Evolutionary conservation across 2,113 vertebrate genomes (phyloP).

Genomic region (Psilopsiagon aymara): DNA sequence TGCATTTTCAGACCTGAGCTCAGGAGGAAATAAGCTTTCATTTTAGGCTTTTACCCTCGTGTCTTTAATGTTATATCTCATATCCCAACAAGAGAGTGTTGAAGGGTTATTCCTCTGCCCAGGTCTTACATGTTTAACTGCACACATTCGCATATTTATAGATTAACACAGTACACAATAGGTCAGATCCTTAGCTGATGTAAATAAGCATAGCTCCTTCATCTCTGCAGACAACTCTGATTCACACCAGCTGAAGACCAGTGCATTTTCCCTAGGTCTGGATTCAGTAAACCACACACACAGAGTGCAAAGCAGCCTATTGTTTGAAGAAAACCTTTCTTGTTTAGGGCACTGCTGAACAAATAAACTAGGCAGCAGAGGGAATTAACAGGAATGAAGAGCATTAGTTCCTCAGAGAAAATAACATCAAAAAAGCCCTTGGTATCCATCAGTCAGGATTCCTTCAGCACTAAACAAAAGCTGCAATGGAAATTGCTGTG

Average conservation of each 20-base stretch:
- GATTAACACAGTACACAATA: background rate
- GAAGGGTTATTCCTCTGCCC: background rate
- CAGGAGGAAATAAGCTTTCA: background rate
- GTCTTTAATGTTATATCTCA: background rate
- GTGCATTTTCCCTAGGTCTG: conserved; percentile 31
- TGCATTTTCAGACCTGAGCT: background rate
- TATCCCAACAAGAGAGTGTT: background rate
- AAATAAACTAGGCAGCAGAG: conserved; percentile 59
- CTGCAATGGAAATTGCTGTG: conserved; percentile 15
- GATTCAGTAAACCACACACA: conserved; percentile 60
- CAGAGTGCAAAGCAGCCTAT: conserved; percentile 48
- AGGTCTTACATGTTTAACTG: background rate
- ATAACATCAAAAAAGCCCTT: conserved; percentile 18
- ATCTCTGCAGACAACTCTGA: conserved; percentile 17
- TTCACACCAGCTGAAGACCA: conserved; percentile 51
- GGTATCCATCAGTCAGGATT: conserved; percentile 51
- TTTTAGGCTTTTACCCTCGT: background rate
- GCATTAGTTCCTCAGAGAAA: conserved; percentile 54
- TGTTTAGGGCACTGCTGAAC: conserved; percentile 55
- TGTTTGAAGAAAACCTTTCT: conserved; percentile 52
- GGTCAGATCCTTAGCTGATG: background rate
- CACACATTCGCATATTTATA: background rate
- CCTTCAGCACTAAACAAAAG: background rate
- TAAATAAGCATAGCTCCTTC: conserved; percentile 4
- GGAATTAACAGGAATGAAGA: conserved; percentile 61